Conservation (phyloP, 2,888 invertebrate species). For the Sarcophaga subvicina region DNA sequence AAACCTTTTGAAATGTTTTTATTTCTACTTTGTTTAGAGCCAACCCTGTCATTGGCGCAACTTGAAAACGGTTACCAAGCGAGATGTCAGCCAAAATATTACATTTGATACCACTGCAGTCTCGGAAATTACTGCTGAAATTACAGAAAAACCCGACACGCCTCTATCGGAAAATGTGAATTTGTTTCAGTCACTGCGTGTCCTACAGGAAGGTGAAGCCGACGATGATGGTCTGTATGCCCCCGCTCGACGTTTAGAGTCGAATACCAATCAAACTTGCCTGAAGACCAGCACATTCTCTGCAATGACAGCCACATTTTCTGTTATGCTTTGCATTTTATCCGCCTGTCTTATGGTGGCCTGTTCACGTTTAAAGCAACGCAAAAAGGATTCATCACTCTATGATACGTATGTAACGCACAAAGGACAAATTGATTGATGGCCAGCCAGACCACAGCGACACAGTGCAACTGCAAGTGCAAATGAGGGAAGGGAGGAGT, state of each 20-base stretch:
- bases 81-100: conserved; percentile 84
- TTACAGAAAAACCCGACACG: conserved; percentile 81
- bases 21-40: conserved; percentile 84
- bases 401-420: conserved; percentile 85
- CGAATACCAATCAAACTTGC: conserved; percentile 84
- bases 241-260: conserved; percentile 67
- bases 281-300: conserved; percentile 86
- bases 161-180: conserved; percentile 93
- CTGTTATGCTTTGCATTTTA: conserved; percentile 88
- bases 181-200: conserved; percentile 93
- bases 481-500: not conserved
- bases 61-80: conserved; percentile 90
- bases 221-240: conserved; percentile 82
- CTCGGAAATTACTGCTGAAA: conserved; percentile 50
- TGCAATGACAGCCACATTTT: conserved; percentile 86
- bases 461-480: no score
- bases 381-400: conserved; percentile 82
- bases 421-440: conserved; percentile 85
- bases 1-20: not conserved
- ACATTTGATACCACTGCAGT: conserved; percentile 73
- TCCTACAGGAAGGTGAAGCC: conserved; percentile 92
- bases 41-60: conserved; percentile 97
- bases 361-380: conserved; percentile 88
- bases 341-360: conserved; percentile 88
- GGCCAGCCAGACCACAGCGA: not conserved